phyloP scores from a whole-genome alignment of 2,888 invertebrate species.

The Lymantria dispar region DNA sequence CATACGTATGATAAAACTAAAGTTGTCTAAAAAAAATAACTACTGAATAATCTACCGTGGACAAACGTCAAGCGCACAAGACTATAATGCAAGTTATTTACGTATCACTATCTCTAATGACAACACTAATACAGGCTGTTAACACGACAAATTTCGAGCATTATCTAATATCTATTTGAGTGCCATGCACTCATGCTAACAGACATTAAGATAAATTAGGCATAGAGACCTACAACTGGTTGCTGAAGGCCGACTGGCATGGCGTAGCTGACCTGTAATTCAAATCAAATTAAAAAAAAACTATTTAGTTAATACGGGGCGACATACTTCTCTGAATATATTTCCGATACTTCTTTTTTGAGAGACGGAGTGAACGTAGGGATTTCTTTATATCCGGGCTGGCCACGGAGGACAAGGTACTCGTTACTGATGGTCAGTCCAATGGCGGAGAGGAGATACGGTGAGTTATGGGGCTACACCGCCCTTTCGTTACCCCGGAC shows the following conservation, averaged over 20 bases:
- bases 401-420: too few species aligned
- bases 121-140: constrained; percentile 32
- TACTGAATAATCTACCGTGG: not conserved
- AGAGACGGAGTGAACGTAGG: too few species aligned
- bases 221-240: constrained; percentile 60
- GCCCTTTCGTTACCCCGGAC: too few species aligned
- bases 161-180: constrained; percentile 12
- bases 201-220: constrained; percentile 32
- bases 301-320: not conserved
- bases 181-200: constrained; percentile 33
- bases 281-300: constrained; percentile 23
- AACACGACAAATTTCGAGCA: constrained; percentile 20
- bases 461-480: too few species aligned
- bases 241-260: constrained; percentile 47
- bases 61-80: not conserved
- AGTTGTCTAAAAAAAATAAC: not conserved
- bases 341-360: too few species aligned
- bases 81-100: constrained; percentile 6
- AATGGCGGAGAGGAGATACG: too few species aligned
- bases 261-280: constrained; percentile 66
- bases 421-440: too few species aligned
- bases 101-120: constrained; percentile 14
- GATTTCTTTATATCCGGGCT: too few species aligned
- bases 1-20: not conserved
- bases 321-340: too few species aligned